Evolutionary conservation across 1,140 invertebrate genomes (phyloP).

Genomic region (Eciton burchellii): DNA sequence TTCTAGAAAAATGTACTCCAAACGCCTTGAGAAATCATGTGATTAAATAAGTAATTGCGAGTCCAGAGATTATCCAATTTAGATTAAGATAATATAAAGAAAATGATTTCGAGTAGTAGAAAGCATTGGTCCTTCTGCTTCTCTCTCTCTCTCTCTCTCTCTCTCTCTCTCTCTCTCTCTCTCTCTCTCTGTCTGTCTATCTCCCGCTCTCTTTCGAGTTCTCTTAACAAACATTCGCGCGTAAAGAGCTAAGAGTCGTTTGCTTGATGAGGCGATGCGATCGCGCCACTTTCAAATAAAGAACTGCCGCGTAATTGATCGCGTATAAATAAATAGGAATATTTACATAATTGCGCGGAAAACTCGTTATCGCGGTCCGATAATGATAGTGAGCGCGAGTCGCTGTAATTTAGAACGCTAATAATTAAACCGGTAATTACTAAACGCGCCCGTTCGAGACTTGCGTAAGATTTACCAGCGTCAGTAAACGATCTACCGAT

Average conservation of each 20-base stretch:
- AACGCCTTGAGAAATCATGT: slow-evolving; percentile 9
- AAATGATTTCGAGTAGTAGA: slow-evolving; percentile 3
- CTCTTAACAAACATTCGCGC: slow-evolving; percentile 24
- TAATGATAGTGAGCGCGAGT: slow-evolving; percentile 35
- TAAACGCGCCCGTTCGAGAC: slow-evolving; percentile 16
- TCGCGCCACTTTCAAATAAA: slow-evolving; percentile 49
- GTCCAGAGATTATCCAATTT: slow-evolving; percentile 40
- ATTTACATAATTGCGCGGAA: slow-evolving; percentile 52
- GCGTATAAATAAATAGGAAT: slow-evolving; percentile 49
- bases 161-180: no score
- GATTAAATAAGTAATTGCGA: slow-evolving; percentile 35
- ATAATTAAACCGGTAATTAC: slow-evolving; percentile 51
- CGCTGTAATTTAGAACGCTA: slow-evolving; percentile 43
- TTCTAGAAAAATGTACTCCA: slow-evolving; percentile 12
- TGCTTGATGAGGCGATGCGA: slow-evolving; percentile 29
- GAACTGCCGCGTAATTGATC: slow-evolving; percentile 33
- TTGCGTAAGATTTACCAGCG: slow-evolving; percentile 33
- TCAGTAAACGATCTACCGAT: slow-evolving; percentile 29
- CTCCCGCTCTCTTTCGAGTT: no score
- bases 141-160: no score
- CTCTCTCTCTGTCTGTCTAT: no score
- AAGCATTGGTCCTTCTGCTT: background rate
- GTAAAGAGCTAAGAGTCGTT: slow-evolving; percentile 29
- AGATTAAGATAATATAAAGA: slow-evolving; percentile 36
- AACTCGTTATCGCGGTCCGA: slow-evolving; percentile 45